Percentiles rank a stretch among this genome's conserved stretches.
phyloP scores from a whole-genome alignment of 2,113 vertebrate genomes.

The Ophiodon elongatus region DNA sequence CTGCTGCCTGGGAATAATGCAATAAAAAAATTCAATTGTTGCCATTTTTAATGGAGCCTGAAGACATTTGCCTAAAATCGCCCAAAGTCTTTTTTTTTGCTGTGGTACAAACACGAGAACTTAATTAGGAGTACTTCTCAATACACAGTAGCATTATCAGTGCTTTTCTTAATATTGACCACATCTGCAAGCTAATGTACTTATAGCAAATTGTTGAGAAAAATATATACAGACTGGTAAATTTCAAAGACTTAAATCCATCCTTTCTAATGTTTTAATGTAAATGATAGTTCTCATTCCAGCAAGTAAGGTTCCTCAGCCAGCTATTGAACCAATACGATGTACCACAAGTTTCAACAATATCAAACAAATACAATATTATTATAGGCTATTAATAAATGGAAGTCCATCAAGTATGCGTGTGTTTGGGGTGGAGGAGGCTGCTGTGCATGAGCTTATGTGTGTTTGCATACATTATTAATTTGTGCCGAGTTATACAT shows the following conservation, averaged over 20 bases:
- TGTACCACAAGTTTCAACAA: conserved; percentile 68
- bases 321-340: conserved; percentile 68
- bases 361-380: conserved; percentile 72
- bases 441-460: conserved; percentile 54
- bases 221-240: conserved; percentile 65
- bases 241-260: conserved; percentile 47
- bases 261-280: conserved; percentile 52
- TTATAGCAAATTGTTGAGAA: conserved; percentile 69
- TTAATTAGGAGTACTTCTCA: conserved; percentile 50
- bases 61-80: conserved; percentile 51
- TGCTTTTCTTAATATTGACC: conserved; percentile 64
- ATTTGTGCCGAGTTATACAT: conserved; percentile 61
- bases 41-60: conserved; percentile 40
- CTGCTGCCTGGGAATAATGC: conserved; percentile 53
- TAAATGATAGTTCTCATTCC: conserved; percentile 66
- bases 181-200: conserved; percentile 65
- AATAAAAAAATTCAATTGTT: conserved; percentile 36
- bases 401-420: conserved; percentile 64
- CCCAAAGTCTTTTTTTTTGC: conserved; percentile 28
- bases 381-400: conserved; percentile 71
- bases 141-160: conserved; percentile 56
- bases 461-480: conserved; percentile 70
- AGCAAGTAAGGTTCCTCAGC: conserved; percentile 71
- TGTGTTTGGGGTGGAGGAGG: conserved; percentile 40
- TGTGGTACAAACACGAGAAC: conserved; percentile 63